Evolutionary conservation across 2,113 vertebrate genomes (phyloP), one percentile per base, ranked within the genome.

Genomic region (Nansenia antarctica): DNA sequence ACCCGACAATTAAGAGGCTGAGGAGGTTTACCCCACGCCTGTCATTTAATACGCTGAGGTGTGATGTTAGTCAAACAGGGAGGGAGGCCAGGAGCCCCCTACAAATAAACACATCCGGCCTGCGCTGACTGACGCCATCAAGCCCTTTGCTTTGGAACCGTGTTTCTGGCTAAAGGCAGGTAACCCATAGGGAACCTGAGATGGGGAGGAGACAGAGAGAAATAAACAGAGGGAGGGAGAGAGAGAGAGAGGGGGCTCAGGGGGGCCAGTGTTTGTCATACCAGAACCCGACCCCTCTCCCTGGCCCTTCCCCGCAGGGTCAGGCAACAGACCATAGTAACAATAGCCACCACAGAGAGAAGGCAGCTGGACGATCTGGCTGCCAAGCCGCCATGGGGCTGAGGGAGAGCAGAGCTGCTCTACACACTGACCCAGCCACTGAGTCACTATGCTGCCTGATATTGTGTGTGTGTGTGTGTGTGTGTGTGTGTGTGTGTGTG

Each of bases 41-140:
- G 86, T 86, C 73, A 89, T n/a, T 84, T 76, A 85, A 89, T 87
- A 86, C 5, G 65, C 65, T 80, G 72, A 32, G 80, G 81, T 53
- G 69, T 76, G 71, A 73, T 47, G 39, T 74, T 82, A 86, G 77
- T 70, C 88, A 86, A 86, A 82, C 76, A 80, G 66, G 79, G 85
- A 79, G 78, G 81, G 87, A 67, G 72, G 80, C 72, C 73, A 52
- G 72, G 63, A 70, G 29, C 73, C 69, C 67, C 71, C 72, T 78
- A 82, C 86, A 90, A 91, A 91, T 87, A 92, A 88, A 90, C 89
- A 82, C 3, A 34, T 69, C 8, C 67, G 45, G 65, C 15, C 15
- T 9, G 87, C 0, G 89, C 79, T 86, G 88, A 89, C 29, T 72
- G 92, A 92, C 69, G 67, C 67, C 65, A 67, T 85, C 83, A 78